A percentile compares a stretch with the other conserved stretches of the same genome.
Conservation (phyloP, 2,113 vertebrate genomes). For the Urocolius indicus region DNA sequence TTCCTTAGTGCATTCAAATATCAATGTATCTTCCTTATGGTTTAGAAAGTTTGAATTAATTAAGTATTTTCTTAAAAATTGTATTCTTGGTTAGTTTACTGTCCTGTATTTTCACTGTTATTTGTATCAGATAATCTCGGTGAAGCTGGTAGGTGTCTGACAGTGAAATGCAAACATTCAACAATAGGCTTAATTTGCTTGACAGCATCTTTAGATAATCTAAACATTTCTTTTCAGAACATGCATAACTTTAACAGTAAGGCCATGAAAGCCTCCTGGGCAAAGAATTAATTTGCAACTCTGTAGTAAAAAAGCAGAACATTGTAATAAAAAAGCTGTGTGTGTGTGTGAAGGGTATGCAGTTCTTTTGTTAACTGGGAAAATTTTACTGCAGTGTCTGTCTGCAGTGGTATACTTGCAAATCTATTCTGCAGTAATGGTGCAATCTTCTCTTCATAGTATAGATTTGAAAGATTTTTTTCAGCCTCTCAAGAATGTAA, state of each 20-base stretch:
- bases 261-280: background rate
- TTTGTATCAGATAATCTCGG: background rate
- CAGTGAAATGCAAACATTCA: constrained; percentile 25
- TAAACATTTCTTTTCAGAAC: constrained; percentile 42
- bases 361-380: constrained; percentile 49
- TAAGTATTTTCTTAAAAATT: background rate
- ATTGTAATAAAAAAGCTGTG: background rate
- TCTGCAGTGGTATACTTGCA: constrained; percentile 20
- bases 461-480: constrained; percentile 19
- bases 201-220: constrained; percentile 43
- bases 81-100: constrained; percentile 38
- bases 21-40: constrained; percentile 8
- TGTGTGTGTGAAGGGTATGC: background rate
- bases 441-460: constrained; percentile 2
- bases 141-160: background rate
- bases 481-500: background rate
- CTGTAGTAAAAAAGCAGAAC: constrained; percentile 5
- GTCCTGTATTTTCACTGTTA: background rate
- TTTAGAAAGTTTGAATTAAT: constrained; percentile 27
- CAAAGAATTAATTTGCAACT: constrained; percentile 50
- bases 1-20: constrained; percentile 16
- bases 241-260: constrained; percentile 24
- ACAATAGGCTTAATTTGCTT: constrained; percentile 23
- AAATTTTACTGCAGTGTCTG: constrained; percentile 56
- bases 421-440: constrained; percentile 44